Percentiles rank a stretch among this genome's conserved stretches.
Conservation (phyloP, 2,797 vertebrate genomes). For the Aplochiton taeniatus region DNA sequence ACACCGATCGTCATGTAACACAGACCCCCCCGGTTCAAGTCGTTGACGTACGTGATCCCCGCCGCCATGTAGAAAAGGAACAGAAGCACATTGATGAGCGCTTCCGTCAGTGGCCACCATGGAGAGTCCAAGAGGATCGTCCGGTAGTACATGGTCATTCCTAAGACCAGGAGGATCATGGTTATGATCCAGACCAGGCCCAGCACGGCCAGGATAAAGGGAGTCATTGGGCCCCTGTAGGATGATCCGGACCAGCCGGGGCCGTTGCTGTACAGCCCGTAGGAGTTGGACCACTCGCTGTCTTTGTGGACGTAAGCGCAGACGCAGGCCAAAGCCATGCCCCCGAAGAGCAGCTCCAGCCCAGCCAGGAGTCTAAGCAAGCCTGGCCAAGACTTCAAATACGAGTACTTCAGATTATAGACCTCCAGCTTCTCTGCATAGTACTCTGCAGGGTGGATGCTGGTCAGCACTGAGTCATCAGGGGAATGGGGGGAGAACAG, state of each 20-base stretch:
- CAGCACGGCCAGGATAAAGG: constrained; percentile 71
- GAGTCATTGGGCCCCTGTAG: constrained; percentile 80
- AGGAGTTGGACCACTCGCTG: constrained; percentile 77
- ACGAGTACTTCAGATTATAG: constrained; percentile 71
- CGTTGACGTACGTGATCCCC: constrained; percentile 78
- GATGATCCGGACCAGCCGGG: constrained; percentile 61
- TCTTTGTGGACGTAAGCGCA: constrained; percentile 81
- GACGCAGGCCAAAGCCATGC: constrained; percentile 76
- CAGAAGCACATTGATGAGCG: constrained; percentile 70
- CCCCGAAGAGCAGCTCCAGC: constrained; percentile 79
- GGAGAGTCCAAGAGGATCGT: constrained; percentile 77
- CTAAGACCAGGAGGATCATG: constrained; percentile 68
- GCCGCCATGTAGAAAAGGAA: constrained; percentile 80
- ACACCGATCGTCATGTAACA: constrained; percentile 73
- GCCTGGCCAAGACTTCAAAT: constrained; percentile 80
- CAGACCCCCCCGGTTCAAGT: constrained; percentile 79
- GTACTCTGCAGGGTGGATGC: constrained; percentile 67
- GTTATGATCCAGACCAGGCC: constrained; percentile 77
- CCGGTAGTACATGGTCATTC: constrained; percentile 80
- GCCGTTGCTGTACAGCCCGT: constrained; percentile 63
- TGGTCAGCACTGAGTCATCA: constrained; percentile 64
- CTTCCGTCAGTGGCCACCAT: constrained; percentile 84
- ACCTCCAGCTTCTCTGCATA: constrained; percentile 74
- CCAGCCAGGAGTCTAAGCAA: constrained; percentile 76
- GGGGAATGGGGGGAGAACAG: constrained; percentile 20